Percentiles rank a stretch among this genome's conserved stretches.
Evolutionary conservation across 2,113 vertebrate genomes (phyloP).

Genomic region (Forbesichthys agassizii): DNA sequence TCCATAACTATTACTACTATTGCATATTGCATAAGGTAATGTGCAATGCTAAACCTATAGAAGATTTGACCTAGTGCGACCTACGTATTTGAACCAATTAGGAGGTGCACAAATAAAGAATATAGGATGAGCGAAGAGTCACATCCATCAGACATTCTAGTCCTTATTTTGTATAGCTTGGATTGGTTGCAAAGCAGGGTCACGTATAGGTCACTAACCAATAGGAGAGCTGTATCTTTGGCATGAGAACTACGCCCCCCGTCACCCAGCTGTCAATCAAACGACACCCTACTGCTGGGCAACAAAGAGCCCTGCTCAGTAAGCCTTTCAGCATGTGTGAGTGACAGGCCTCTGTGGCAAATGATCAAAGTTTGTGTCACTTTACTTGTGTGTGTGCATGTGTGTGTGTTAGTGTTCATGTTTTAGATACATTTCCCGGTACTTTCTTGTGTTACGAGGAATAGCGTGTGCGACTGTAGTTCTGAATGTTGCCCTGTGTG

Average conservation of each 20-base stretch:
- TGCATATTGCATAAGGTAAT: not conserved
- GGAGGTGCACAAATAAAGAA: too few relatives aligned
- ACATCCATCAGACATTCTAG: conserved; percentile 24
- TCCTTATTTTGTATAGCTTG: conserved; percentile 21
- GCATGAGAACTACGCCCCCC: conserved; percentile 20
- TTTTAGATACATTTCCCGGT: not conserved
- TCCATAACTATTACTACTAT: not conserved
- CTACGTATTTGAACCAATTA: not conserved
- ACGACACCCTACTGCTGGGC: conserved; percentile 61
- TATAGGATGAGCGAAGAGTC: not conserved
- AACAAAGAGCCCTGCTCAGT: conserved; percentile 59
- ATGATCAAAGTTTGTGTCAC: conserved; percentile 25
- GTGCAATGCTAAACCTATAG: not conserved
- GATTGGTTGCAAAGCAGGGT: conserved; percentile 37
- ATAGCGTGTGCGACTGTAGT: not conserved
- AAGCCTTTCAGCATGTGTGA: conserved; percentile 31
- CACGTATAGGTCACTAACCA: conserved; percentile 39
- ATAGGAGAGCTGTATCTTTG: conserved; percentile 34
- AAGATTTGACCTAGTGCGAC: not conserved
- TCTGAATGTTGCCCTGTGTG: conserved; percentile 36
- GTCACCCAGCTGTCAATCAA: conserved; percentile 56
- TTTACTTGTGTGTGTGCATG: conserved; percentile 6
- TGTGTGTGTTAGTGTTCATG: conserved; percentile 27
- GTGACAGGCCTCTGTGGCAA: conserved; percentile 33
- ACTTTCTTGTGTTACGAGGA: not conserved